Conservation (phyloP, 1,140 invertebrate species). For the Leptoteleia sp. region DNA sequence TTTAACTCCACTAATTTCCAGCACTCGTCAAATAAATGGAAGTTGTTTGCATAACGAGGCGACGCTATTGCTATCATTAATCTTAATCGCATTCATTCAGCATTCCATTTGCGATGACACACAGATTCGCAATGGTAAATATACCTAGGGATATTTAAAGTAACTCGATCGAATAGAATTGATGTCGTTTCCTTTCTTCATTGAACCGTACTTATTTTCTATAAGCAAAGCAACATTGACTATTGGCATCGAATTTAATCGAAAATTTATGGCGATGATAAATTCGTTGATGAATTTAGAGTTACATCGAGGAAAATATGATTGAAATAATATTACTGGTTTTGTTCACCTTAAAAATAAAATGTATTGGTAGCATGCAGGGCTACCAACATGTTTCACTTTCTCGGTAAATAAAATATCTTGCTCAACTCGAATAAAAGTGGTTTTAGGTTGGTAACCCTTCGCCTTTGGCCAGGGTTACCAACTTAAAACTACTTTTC, state of each 20-base stretch:
- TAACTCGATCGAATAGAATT: constrained; percentile 33
- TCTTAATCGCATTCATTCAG: constrained; percentile 40
- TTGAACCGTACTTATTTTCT: constrained; percentile 11
- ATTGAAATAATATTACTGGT: no score
- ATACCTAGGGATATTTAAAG: constrained; percentile 36
- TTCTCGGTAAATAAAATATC: no score
- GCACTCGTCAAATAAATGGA: constrained; percentile 39
- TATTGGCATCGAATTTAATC: constrained; percentile 13
- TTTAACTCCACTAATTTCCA: constrained; percentile 39
- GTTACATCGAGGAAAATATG: no score
- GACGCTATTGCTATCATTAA: constrained; percentile 52
- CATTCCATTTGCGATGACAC: constrained; percentile 36
- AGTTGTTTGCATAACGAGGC: constrained; percentile 45
- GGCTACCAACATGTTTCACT: no score
- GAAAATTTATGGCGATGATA: constrained; percentile 3
- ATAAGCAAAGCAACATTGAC: constrained; percentile 14
- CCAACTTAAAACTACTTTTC: no score
- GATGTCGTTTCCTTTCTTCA: constrained; percentile 24
- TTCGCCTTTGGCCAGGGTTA: no score
- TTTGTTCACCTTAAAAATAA: no score
- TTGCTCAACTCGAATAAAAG: no score
- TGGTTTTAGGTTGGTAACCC: no score
- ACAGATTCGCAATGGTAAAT: constrained; percentile 31
- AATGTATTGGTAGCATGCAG: no score
- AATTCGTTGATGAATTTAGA: no score